Conservation (phyloP, 2,888 invertebrate species). For the Psylliodes chrysocephalus region DNA sequence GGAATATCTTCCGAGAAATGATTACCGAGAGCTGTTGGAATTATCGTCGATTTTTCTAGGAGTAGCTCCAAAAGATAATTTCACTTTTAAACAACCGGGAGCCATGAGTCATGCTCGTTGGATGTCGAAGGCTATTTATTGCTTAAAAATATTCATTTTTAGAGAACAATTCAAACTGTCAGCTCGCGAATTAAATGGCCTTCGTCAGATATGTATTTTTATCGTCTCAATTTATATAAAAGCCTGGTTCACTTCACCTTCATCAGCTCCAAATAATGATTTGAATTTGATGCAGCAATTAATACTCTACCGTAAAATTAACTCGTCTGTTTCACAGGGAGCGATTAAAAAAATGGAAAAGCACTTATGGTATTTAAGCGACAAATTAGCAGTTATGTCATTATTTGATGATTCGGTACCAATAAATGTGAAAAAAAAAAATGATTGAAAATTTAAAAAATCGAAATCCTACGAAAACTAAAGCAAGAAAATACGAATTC, state of each 20-base stretch:
- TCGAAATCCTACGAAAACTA: neutral
- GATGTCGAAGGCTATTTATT: neutral
- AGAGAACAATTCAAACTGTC: constrained; percentile 1
- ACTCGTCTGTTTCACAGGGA: neutral
- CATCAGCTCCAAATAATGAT: neutral
- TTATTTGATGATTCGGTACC: constrained; percentile 6
- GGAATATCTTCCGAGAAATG: constrained; percentile 1
- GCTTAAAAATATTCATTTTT: neutral
- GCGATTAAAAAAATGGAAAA: constrained; percentile 4
- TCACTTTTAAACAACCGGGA: neutral
- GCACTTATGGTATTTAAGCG: constrained; percentile 10
- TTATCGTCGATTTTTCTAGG: neutral
- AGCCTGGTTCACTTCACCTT: neutral
- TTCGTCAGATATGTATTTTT: constrained; percentile 2
- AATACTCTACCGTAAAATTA: neutral
- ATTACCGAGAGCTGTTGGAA: neutral
- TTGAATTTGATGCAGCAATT: neutral
- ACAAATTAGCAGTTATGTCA: constrained; percentile 4
- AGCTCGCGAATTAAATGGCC: neutral
- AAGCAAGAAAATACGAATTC: constrained; percentile 6
- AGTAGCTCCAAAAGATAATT: neutral
- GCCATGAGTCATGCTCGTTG: constrained; percentile 3
- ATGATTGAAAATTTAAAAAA: neutral
- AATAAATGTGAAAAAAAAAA: neutral
- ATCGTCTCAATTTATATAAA: constrained; percentile 1